Percentiles rank a stretch among this genome's conserved stretches.
phyloP scores from a whole-genome alignment of 2,113 vertebrate species.

The Circaetus cinerascens region DNA sequence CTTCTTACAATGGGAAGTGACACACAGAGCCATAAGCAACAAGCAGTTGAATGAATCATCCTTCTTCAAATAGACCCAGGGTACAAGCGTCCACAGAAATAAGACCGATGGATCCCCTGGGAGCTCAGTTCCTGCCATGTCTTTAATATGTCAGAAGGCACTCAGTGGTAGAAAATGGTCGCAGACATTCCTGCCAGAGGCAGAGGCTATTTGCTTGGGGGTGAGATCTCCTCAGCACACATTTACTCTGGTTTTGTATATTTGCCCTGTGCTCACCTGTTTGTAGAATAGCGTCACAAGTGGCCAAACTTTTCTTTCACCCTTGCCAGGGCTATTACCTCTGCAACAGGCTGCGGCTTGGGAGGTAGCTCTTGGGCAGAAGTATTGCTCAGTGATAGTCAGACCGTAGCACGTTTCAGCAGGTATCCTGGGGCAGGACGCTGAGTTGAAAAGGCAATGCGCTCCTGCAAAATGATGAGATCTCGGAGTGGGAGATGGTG shows the following conservation, averaged over 20 bases:
- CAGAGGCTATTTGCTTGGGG: background rate
- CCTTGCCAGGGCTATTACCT: background rate
- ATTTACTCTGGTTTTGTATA: background rate
- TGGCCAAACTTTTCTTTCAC: background rate
- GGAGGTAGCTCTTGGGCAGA: background rate
- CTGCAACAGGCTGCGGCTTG: background rate
- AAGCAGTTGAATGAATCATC: conserved; percentile 32
- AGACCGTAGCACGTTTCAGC: rapidly evolving
- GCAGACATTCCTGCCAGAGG: conserved; percentile 2
- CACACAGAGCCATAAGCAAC: background rate
- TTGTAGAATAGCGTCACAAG: background rate
- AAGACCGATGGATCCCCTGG: conserved; percentile 23
- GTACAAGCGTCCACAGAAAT: background rate
- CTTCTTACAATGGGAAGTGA: conserved; percentile 18
- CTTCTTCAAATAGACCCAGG: conserved; percentile 31
- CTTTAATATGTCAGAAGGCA: conserved; percentile 52
- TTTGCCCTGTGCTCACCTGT: background rate
- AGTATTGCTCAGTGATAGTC: background rate
- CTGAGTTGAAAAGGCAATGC: background rate
- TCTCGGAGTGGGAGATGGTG: background rate
- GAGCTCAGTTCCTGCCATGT: conserved; percentile 22
- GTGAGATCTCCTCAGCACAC: background rate
- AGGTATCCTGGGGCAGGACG: background rate
- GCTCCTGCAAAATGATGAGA: background rate
- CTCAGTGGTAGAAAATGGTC: background rate